Evolutionary conservation across 2,888 invertebrate species (phyloP).

Genomic region (Morinoia aosen): DNA sequence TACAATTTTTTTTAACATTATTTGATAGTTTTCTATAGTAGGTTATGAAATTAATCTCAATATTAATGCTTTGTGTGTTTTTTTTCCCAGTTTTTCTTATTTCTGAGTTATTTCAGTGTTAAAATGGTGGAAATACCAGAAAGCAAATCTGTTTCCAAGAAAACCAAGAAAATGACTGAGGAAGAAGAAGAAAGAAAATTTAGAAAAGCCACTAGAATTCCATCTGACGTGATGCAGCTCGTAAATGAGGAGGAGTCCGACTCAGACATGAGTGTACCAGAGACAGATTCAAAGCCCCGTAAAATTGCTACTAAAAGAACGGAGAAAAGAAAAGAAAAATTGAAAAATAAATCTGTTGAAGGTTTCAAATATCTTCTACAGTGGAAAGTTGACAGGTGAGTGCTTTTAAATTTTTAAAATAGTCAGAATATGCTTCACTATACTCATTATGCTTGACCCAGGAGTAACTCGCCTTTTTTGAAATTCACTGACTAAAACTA

Average conservation of each 20-base stretch:
- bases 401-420: background rate
- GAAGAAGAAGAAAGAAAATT: background rate
- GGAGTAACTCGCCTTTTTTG: background rate
- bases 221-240: background rate
- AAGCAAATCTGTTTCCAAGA: background rate
- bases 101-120: too few species aligned
- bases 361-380: constrained; percentile 9
- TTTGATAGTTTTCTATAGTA: too few species aligned
- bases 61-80: too few species aligned
- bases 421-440: background rate
- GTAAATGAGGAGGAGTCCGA: background rate
- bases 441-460: background rate
- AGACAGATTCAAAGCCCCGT: background rate
- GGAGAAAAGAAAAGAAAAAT: background rate
- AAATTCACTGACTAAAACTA: background rate
- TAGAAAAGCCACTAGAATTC: background rate
- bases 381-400: constrained; percentile 44
- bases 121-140: background rate
- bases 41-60: too few species aligned
- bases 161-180: background rate
- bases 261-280: background rate
- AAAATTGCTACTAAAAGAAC: background rate
- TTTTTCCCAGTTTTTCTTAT: too few species aligned
- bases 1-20: too few species aligned
- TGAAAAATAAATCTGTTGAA: background rate